phyloP scores from a whole-genome alignment of 2,797 vertebrate species.

The Muscicapa comitata region DNA sequence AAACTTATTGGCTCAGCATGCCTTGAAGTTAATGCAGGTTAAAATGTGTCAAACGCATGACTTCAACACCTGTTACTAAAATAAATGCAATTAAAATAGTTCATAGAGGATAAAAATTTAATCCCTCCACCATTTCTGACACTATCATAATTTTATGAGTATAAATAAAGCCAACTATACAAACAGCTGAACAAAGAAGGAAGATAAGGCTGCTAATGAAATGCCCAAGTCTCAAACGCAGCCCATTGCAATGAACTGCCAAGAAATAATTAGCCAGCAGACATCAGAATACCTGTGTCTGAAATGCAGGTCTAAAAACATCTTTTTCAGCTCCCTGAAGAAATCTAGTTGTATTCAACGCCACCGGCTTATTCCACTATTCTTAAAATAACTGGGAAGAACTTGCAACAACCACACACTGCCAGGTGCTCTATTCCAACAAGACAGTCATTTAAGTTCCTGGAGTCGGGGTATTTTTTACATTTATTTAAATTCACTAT shows the following conservation, averaged over 20 bases:
- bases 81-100: neutral
- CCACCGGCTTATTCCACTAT: neutral
- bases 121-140: neutral
- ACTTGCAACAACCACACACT: neutral
- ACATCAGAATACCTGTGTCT: neutral
- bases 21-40: neutral
- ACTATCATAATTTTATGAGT: neutral
- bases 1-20: neutral
- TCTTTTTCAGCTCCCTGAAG: neutral
- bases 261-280: neutral
- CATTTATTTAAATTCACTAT: neutral
- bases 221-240: neutral
- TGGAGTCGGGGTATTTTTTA: neutral
- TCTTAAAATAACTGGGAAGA: slow-evolving; percentile 22
- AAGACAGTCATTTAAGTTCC: neutral
- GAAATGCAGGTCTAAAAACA: neutral
- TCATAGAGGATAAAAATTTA: neutral
- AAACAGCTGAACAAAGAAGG: neutral
- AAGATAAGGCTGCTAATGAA: slow-evolving; percentile 9
- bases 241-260: neutral
- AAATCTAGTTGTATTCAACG: neutral
- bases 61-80: neutral
- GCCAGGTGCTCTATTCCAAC: slow-evolving; percentile 21
- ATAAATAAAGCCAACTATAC: neutral
- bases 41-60: neutral